Evolutionary conservation across 2,888 invertebrate species (phyloP).

Genomic region (Leucophora obtusa): DNA sequence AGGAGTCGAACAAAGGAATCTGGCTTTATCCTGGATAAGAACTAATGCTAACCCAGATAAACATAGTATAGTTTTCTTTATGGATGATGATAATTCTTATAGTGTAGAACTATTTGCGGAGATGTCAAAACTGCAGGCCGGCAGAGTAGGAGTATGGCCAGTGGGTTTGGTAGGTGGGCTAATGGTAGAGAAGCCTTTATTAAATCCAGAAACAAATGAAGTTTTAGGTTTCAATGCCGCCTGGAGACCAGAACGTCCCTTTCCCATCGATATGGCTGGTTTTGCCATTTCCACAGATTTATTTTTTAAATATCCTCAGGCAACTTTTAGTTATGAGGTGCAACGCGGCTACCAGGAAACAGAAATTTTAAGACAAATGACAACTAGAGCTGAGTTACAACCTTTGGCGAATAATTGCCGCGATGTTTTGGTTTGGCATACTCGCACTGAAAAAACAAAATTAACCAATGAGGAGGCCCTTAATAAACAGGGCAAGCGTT

Average conservation of each 20-base stretch:
- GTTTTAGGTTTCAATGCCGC: conserved; percentile 83
- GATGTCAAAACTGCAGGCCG: conserved; percentile 87
- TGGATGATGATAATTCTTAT: conserved; percentile 98
- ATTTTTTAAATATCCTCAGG: conserved; percentile 85
- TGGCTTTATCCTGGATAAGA: conserved; percentile 87
- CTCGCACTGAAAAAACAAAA: conserved; percentile 93
- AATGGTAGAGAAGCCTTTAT: conserved; percentile 92
- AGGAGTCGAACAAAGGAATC: conserved; percentile 94
- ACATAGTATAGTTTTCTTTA: conserved; percentile 89
- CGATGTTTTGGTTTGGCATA: conserved; percentile 99
- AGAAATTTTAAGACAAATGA: conserved; percentile 87
- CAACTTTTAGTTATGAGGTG: conserved; percentile 89
- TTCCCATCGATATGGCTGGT: conserved; percentile 99
- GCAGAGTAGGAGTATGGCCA: conserved; percentile 92
- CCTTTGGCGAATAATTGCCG: conserved; percentile 94
- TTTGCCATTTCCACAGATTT: conserved; percentile 91
- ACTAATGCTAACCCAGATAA: conserved; percentile 79
- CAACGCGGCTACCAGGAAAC: conserved; percentile 94
- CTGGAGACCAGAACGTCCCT: conserved; percentile 94
- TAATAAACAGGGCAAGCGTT: conserved; percentile 79
- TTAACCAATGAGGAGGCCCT: conserved; percentile 84
- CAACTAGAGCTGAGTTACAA: conserved; percentile 88
- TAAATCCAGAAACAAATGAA: conserved; percentile 82
- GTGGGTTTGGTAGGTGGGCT: conserved; percentile 97
- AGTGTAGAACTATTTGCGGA: conserved; percentile 92